Evolutionary conservation across 2,113 vertebrate genomes (phyloP).

Genomic region (Ceyx cyanopectus): DNA sequence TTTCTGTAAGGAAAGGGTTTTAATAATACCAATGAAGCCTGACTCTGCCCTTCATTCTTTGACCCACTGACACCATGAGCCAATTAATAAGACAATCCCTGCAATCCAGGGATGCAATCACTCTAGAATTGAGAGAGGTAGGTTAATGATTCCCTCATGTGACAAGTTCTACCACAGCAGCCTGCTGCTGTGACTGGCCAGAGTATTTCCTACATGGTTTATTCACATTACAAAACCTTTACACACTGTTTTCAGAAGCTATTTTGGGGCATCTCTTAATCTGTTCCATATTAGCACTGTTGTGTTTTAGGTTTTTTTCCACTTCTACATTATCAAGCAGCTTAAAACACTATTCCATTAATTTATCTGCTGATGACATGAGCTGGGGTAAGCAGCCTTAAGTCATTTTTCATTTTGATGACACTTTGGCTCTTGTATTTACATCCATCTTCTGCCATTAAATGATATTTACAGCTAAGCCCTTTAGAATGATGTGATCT

Average conservation of each 20-base stretch:
- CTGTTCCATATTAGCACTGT: not conserved
- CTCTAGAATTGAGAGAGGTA: not conserved
- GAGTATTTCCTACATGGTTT: not conserved
- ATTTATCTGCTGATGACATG: not conserved
- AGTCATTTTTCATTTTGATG: not conserved
- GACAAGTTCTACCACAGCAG: not conserved
- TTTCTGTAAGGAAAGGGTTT: not conserved
- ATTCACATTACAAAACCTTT: not conserved
- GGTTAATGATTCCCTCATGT: not conserved
- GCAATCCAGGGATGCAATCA: not conserved
- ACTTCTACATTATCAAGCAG: not conserved
- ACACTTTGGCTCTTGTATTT: not conserved
- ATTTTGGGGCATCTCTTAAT: not conserved
- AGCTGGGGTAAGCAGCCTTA: not conserved
- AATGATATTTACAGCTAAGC: not conserved
- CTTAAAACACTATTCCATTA: conserved; percentile 28
- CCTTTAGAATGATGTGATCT: not conserved
- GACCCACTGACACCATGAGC: not conserved
- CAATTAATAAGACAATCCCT: not conserved
- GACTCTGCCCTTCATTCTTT: not conserved
- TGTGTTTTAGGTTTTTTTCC: not conserved
- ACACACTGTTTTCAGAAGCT: not conserved
- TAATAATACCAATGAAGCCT: not conserved
- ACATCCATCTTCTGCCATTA: not conserved
- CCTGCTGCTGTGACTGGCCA: not conserved